Conservation (phyloP, 2,113 vertebrate species). For the Cinclus cinclus region DNA sequence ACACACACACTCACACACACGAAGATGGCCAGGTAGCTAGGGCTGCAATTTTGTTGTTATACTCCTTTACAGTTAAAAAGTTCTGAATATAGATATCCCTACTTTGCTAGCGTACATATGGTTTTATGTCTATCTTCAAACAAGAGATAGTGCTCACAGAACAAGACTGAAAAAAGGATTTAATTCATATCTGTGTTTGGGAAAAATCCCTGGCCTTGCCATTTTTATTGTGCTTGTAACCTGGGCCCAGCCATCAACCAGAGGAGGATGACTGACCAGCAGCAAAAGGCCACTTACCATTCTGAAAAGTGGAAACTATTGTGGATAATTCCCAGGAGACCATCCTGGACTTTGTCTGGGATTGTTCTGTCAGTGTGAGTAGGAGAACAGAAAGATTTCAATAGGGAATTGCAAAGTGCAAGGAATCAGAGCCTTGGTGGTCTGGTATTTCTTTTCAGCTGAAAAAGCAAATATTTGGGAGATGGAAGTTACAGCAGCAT, state of each 20-base stretch:
- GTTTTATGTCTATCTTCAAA: neutral
- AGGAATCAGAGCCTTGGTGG: neutral
- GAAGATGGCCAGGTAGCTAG: neutral
- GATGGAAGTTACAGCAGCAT: neutral
- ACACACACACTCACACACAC: neutral
- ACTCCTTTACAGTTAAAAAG: neutral
- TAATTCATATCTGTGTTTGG: fast-evolving
- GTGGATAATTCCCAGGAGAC: neutral
- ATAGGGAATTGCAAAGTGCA: neutral
- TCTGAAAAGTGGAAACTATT: neutral
- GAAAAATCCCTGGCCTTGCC: neutral
- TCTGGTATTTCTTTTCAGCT: neutral
- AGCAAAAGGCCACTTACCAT: neutral
- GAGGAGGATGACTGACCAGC: neutral
- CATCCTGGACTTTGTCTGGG: neutral
- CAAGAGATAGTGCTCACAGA: neutral
- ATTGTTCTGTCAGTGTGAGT: neutral
- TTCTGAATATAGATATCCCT: neutral
- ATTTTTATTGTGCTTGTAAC: neutral
- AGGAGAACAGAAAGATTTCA: neutral
- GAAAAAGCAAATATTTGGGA: neutral
- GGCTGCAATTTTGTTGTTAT: neutral
- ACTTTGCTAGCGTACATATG: neutral
- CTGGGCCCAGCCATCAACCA: neutral
- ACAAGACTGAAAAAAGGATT: neutral